Evolutionary conservation across 1,140 invertebrate species (phyloP).

Genomic region (Zaprionus capensis): DNA sequence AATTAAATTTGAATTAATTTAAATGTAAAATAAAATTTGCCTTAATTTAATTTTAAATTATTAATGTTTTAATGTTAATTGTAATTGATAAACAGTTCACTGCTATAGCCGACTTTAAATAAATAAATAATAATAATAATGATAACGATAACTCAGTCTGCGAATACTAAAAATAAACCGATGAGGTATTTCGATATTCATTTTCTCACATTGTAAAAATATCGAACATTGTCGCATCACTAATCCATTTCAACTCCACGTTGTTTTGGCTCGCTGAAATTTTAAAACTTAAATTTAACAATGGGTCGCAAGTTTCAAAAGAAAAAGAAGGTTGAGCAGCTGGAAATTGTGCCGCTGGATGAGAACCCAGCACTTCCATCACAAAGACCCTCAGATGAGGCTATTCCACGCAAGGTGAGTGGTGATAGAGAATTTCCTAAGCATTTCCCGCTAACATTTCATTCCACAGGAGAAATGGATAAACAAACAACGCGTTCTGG

Average conservation of each 20-base stretch:
- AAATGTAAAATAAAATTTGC: no score
- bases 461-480: conserved; percentile 92
- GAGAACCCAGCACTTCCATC: conserved; percentile 71
- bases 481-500: conserved; percentile 96
- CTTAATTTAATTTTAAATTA: no score
- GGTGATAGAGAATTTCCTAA: neutral
- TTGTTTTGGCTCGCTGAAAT: conserved; percentile 44
- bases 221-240: conserved; percentile 5
- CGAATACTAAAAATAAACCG: conserved; percentile 3
- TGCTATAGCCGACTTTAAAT: no score
- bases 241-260: conserved; percentile 59
- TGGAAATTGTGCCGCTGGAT: conserved; percentile 78
- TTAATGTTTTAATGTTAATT: no score
- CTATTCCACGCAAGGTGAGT: conserved; percentile 66
- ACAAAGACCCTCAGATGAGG: conserved; percentile 68
- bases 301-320: conserved; percentile 78
- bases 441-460: neutral
- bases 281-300: conserved; percentile 3
- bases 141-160: conserved; percentile 3
- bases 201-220: neutral
- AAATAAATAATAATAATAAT: neutral
- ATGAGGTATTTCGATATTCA: conserved; percentile 2
- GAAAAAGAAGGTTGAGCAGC: conserved; percentile 63
- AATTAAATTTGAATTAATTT: no score
- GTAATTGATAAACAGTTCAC: no score